Conservation (phyloP, 2,113 vertebrate species). For the Emydocephalus ijimae region DNA sequence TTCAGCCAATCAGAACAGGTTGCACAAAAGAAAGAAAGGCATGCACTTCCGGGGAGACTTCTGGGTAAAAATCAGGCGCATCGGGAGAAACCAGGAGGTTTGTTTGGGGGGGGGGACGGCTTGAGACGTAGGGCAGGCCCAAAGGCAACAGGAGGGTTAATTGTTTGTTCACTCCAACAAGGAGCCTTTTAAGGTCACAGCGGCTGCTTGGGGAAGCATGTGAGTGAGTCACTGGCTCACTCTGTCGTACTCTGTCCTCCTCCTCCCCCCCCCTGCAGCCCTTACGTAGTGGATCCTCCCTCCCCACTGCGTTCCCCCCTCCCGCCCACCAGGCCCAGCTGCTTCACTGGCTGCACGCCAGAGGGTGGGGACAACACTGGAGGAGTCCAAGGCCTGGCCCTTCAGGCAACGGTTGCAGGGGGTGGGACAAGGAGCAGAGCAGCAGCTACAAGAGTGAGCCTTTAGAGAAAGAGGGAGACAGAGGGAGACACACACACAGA, state of each 20-base stretch:
- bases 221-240: neutral
- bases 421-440: neutral
- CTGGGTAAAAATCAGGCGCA: neutral
- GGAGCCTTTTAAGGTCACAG: conserved; percentile 30
- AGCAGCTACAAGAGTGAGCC: neutral
- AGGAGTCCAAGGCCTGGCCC: neutral
- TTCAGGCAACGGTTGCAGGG: neutral
- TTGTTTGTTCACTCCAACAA: neutral
- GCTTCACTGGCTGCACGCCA: neutral
- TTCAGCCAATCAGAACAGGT: neutral
- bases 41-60: fast-evolving
- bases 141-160: neutral
- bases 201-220: neutral
- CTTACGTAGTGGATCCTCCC: neutral
- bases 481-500: too few species aligned
- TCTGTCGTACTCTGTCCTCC: too few species aligned
- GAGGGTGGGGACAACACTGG: neutral
- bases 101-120: too few species aligned
- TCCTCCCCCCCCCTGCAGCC: neutral
- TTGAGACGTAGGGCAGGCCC: neutral
- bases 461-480: neutral
- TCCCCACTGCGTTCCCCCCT: neutral
- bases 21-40: too few species aligned
- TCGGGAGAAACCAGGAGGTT: neutral
- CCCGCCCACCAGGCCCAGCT: neutral